Base-by-base conservation (phyloP, 2,888 invertebrate genomes). In the Cataglyphis albicans region DNA sequence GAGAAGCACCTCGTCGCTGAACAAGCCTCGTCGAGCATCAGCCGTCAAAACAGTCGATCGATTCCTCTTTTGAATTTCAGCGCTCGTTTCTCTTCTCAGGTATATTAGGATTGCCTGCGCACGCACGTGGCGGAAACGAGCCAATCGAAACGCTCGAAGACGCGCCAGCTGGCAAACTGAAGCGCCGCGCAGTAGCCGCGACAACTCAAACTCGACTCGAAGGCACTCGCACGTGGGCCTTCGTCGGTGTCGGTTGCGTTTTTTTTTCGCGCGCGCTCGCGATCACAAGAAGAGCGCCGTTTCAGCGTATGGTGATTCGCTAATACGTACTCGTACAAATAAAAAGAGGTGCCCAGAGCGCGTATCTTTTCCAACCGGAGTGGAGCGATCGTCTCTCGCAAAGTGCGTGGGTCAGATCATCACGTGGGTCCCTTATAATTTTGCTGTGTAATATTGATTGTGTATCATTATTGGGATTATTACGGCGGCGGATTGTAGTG, bases 201-300 rank as follows among this genome's bases (percentile, higher is more conserved):
- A 12, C 35, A 90, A 91, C 91, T 91, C 87, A 85, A 88, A 90
- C 82, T 87, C 83, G 81, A 57, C 65, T 91, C 90, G 92, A 35
- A 35, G 35, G 91, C 93, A 94, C 92, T 94, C 93, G 94, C 94
- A 94, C 94, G 94, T 94, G 94, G 93, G 92, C 91, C 86, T 91
- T 92, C 93, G 93, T 92, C 89, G 88, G 88, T 87, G 90, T 90
- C 92, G 92, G 92, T 86, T 90, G 88, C 90, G 90, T 85, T 89
- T 64, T 63, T 41, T 41, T 44, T 25, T 21, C 87, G 90, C 86
- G 72, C 81, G 72, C 32, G 63, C 52, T 73, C 41, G 41, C 65
- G 85, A 61, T 84, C 80, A 75, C 21, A 29, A 61, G 41, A 76
- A 85, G 48, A 70, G 73, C 81, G 72, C 48, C 83, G 68, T 88